Base-by-base conservation (phyloP, 2,797 vertebrate genomes). In the Eulemur mongoz region DNA sequence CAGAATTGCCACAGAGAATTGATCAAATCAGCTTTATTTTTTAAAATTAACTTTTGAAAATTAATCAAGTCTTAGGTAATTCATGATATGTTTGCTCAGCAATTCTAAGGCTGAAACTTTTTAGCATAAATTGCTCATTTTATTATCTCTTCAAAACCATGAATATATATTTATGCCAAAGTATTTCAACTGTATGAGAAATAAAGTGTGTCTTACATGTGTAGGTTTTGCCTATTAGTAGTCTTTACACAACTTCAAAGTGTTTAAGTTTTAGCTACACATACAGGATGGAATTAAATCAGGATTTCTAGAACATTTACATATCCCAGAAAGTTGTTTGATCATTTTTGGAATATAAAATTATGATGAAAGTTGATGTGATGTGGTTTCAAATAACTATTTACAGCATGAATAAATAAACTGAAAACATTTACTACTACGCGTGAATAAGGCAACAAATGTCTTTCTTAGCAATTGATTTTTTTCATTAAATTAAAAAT, bases 261-360 rank as follows among this genome's bases (percentile, higher is more conserved):
- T 70, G 23, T 54, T 97, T 94, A 52, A 43, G 10, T 93, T 67
- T 48, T 72, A 69, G 25, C 18, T 83, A 35, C 18, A 69, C 22
- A 91, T 82, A 59, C n/a, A 69, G 17, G 30, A 91, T 85, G 32
- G 86, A 95, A 89, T 87, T 80, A 80, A 86, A 84, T 80, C 35
- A 75, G 32, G 7, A 4, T 87, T 93, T 87, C 57, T 11, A 27
- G 27, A 84, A 84, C 20, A 65, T 85, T 81, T 92, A 12, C 2
- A 52, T 88, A 13, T 79, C 43, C 30, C n/a, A 73, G 63, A 90
- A 91, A 14, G 0, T 11, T 59, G 13, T 69, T 94, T 93, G 50
- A 89, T 94, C 27, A 89, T 87, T 94, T 88, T 38, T 78, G 45
- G 48, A 45, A 87, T 92, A 48, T 89, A 89, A 96, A 96, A 82